Evolutionary conservation across 2,888 invertebrate genomes (phyloP), one percentile per base, ranked within the genome.

Genomic region (Celastrina argiolus): DNA sequence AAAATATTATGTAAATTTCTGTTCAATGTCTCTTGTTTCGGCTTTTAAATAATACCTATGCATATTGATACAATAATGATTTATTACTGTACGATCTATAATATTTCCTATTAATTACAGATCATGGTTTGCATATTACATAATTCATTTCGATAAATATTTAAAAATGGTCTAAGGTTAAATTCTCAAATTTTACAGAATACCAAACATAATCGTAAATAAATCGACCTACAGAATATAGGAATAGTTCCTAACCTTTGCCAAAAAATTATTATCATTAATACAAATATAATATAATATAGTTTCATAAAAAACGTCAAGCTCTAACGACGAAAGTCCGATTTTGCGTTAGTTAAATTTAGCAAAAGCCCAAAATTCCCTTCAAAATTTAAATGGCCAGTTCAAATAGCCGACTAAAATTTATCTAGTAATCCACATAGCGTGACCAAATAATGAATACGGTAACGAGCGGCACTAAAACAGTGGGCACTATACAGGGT

Each of bases 401-500:
- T 6, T 51, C 22, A 22, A 51, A 51, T 51, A 51, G 22, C 22
- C 51, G 12, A 22, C 12, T 26, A 51, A 26, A 51, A 36, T 39
- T 36, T 56, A 65, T 56, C 66, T 71, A 66, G 66, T 68, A 68
- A 69, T 71, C 59, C 66, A 71, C 69, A 66, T 66, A 39, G 68
- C 69, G 66, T 66, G 68, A 71, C 67, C 70, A 67, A 68, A 66
- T 64, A 65, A 41, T 66, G 67, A 67, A 65, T 70, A 51, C 67
- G 66, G 65, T 67, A 65, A 68, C 68, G 67, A 51, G 66, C 36
- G 63, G 66, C 66, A 59, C 68, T 68, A 63, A 67, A 68, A 66
- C 66, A 56, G 63, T 66, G 39, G 66, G 67, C 71, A 72, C 69
- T 72, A 72, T 69, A 71, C 68, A 67, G 69, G 71, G 68, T 64